A percentile compares a stretch with the other conserved stretches of the same genome.
Evolutionary conservation across 2,113 vertebrate species (phyloP).

Genomic region (Heliornis fulica): DNA sequence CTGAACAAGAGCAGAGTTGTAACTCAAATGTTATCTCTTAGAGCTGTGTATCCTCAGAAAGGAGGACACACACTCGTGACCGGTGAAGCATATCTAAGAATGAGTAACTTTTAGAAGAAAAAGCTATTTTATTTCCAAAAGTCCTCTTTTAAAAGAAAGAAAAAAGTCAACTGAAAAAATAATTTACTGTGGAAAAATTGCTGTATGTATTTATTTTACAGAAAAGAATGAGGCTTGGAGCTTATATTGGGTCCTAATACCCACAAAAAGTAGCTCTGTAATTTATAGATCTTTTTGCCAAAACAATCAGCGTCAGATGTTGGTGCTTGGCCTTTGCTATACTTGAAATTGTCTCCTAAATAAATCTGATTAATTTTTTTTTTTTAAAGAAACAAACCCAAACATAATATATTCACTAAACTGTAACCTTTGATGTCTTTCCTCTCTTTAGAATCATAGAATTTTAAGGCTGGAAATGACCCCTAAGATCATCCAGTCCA

Average conservation of each 20-base stretch:
- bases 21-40: neutral
- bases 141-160: neutral
- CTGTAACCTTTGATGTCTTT: neutral
- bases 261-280: neutral
- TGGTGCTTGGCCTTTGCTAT: neutral
- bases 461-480: too few species aligned
- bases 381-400: too few species aligned
- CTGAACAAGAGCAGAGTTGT: neutral
- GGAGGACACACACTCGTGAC: neutral
- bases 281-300: neutral
- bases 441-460: neutral
- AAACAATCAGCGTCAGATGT: neutral
- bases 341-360: neutral
- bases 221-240: neutral
- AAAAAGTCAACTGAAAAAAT: neutral
- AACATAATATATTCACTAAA: too few species aligned
- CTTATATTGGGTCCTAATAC: neutral
- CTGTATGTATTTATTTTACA: neutral
- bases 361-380: neutral
- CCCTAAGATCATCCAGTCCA: too few species aligned
- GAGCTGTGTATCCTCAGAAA: neutral
- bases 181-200: neutral
- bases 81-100: neutral
- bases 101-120: neutral
- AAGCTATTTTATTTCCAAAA: neutral